Evolutionary conservation across 1,140 invertebrate species (phyloP).

Genomic region (Pseudachorutes palmiensis): DNA sequence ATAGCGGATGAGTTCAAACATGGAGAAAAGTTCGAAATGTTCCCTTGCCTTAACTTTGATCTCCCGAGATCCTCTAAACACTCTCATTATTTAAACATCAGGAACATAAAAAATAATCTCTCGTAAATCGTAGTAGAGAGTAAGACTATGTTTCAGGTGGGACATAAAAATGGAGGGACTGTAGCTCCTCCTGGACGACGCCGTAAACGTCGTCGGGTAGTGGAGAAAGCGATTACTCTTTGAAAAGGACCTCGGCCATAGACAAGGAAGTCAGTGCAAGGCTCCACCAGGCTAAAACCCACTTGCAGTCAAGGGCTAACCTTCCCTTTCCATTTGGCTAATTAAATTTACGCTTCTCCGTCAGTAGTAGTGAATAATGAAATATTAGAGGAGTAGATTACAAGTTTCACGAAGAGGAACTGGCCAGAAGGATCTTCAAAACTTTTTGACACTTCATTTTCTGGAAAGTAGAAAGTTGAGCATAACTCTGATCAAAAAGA

Average conservation of each 20-base stretch:
- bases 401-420: too few relatives aligned
- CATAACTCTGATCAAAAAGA: background rate
- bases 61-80: background rate
- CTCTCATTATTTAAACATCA: conserved; percentile 2
- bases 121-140: background rate
- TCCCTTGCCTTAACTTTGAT: background rate
- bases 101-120: background rate
- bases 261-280: too few relatives aligned
- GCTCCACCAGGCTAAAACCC: too few relatives aligned
- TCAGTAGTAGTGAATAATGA: background rate
- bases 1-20: too few relatives aligned
- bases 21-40: background rate
- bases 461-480: background rate
- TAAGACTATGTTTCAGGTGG: too few relatives aligned
- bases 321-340: background rate
- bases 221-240: background rate
- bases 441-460: conserved; percentile 2
- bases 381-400: conserved; percentile 1
- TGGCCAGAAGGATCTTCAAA: background rate
- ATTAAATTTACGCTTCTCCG: background rate
- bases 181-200: background rate
- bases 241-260: too few relatives aligned
- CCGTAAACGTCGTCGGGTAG: background rate
- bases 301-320: too few relatives aligned
- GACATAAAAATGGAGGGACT: background rate